Conservation (phyloP, 1,140 invertebrate genomes). For the Drosophila gunungcola region DNA sequence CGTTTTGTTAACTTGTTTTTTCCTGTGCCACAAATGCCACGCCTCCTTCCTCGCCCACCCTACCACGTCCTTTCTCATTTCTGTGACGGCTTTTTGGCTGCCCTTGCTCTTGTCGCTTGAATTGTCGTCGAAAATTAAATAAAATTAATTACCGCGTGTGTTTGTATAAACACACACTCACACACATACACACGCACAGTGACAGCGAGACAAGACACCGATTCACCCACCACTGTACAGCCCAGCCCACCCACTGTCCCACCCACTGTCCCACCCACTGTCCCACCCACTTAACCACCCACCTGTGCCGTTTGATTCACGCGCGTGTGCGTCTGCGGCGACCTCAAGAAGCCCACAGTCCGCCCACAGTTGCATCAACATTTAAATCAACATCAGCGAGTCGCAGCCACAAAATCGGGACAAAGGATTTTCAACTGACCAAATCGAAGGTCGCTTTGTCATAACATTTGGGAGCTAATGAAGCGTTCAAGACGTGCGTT, state of each 20-base stretch:
- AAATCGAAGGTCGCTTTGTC: slow-evolving; percentile 25
- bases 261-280: background rate
- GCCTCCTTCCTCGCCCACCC: background rate
- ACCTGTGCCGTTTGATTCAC: slow-evolving; percentile 56
- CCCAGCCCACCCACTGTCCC: background rate
- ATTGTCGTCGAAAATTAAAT: slow-evolving; percentile 83
- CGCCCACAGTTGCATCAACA: slow-evolving; percentile 40
- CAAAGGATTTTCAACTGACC: slow-evolving; percentile 33
- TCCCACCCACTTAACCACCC: slow-evolving; percentile 1
- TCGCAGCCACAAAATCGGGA: slow-evolving; percentile 17
- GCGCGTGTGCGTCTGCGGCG: slow-evolving; percentile 60
- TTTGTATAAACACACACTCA: slow-evolving; percentile 51
- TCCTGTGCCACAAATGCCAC: slow-evolving; percentile 50
- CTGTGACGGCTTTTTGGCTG: slow-evolving; percentile 25
- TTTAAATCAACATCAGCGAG: slow-evolving; percentile 7
- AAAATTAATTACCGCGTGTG: slow-evolving; percentile 80
- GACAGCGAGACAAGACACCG: slow-evolving; percentile 3
- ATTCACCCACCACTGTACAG: slow-evolving; percentile 18
- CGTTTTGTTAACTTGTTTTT: slow-evolving; percentile 81
- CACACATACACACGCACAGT: slow-evolving; percentile 16
- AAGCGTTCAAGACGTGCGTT: background rate
- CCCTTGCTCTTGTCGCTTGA: slow-evolving; percentile 65
- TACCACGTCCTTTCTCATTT: background rate
- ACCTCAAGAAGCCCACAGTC: slow-evolving; percentile 31
- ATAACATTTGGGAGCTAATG: slow-evolving; percentile 19